Percentiles rank a stretch among this genome's conserved stretches.
Evolutionary conservation across 2,888 invertebrate genomes (phyloP).

Genomic region (Encarsia formosa): DNA sequence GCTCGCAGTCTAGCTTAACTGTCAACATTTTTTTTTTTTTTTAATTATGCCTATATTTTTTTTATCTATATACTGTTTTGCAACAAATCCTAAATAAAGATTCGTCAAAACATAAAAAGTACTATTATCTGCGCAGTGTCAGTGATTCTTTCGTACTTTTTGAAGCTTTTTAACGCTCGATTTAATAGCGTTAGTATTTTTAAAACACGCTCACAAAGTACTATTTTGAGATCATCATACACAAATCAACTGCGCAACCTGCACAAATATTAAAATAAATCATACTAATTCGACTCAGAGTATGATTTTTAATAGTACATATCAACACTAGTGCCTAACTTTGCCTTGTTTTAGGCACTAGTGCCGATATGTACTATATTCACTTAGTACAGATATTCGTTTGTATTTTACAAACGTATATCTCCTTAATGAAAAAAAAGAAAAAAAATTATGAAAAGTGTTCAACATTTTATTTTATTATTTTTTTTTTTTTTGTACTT

Average conservation of each 20-base stretch:
- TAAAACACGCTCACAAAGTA: slow-evolving; percentile 8
- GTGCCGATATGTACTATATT: neutral
- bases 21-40: no score
- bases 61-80: no score
- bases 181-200: neutral
- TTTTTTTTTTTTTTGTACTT: slow-evolving; percentile 21
- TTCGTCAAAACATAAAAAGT: neutral
- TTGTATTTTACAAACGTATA: no score
- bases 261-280: slow-evolving; percentile 4
- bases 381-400: no score
- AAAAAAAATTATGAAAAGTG: slow-evolving; percentile 10
- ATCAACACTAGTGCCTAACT: no score
- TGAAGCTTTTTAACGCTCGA: neutral
- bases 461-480: no score
- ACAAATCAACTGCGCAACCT: slow-evolving; percentile 5
- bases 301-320: no score
- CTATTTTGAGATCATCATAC: slow-evolving; percentile 20
- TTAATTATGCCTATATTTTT: no score
- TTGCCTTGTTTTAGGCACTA: no score
- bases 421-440: no score
- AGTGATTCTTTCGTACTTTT: slow-evolving; percentile 4
- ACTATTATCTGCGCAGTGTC: no score
- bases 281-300: neutral
- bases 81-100: neutral
- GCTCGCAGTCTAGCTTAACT: no score